Evolutionary conservation across 2,888 invertebrate genomes (phyloP).

Genomic region (Cryptus armator): DNA sequence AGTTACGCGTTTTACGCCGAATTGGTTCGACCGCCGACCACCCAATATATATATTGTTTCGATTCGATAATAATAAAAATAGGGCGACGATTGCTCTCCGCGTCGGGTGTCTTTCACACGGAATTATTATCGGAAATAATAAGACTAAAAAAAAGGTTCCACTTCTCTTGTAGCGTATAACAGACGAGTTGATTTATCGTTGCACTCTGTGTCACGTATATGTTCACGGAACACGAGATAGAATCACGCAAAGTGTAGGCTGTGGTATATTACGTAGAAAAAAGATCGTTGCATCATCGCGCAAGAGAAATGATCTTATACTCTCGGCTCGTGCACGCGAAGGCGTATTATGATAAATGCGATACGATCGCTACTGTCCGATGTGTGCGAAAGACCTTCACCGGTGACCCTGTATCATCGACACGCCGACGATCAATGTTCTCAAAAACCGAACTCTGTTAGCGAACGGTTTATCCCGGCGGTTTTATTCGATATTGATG

Average conservation of each 20-base stretch:
- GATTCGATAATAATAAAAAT: too few species aligned
- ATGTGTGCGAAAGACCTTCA: slow-evolving; percentile 47
- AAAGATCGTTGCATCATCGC: slow-evolving; percentile 19
- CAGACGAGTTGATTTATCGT: slow-evolving; percentile 2
- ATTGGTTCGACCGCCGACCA: too few species aligned
- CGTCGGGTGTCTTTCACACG: too few species aligned
- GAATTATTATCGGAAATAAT: neutral
- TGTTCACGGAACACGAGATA: slow-evolving; percentile 8
- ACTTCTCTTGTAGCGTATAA: neutral
- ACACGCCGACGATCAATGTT: slow-evolving; percentile 49
- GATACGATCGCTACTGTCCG: slow-evolving; percentile 32
- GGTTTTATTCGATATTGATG: neutral
- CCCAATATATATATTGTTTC: too few species aligned
- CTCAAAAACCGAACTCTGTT: slow-evolving; percentile 37
- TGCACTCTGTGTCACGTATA: slow-evolving; percentile 1
- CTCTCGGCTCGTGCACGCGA: slow-evolving; percentile 10
- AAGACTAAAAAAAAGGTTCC: neutral
- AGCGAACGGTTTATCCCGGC: neutral
- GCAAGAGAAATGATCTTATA: slow-evolving; percentile 33
- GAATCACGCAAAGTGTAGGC: neutral
- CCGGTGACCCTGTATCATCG: slow-evolving; percentile 65
- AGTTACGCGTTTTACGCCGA: too few species aligned
- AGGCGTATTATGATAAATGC: slow-evolving; percentile 43
- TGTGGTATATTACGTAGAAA: slow-evolving; percentile 11
- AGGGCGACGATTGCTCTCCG: too few species aligned